Percentiles rank a stretch among this genome's conserved stretches.
Conservation (phyloP, 2,113 vertebrate species). For the Pseudorectes ferrugineus region DNA sequence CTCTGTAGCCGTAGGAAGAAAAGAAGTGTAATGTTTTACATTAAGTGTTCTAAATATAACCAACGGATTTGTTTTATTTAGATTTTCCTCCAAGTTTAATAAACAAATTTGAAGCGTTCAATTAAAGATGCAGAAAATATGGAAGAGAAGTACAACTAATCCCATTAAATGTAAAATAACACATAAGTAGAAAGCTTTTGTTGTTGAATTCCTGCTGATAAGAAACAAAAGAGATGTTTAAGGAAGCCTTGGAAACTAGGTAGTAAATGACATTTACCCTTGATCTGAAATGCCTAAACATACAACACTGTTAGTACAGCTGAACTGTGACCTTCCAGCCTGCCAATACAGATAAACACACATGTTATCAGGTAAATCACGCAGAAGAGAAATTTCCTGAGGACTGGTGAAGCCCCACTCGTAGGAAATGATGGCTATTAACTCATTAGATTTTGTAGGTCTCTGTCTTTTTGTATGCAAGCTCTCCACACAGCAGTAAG, state of each 20-base stretch:
- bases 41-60: not conserved
- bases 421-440: conserved; percentile 17
- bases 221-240: not conserved
- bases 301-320: not conserved
- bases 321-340: conserved; percentile 35
- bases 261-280: not conserved
- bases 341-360: conserved; percentile 16
- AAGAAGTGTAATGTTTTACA: not conserved
- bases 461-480: not conserved
- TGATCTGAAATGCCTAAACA: not conserved
- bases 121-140: not conserved
- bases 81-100: not conserved
- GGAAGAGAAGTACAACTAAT: not conserved
- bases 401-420: not conserved
- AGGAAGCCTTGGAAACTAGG: not conserved
- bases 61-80: not conserved
- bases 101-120: not conserved
- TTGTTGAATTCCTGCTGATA: not conserved
- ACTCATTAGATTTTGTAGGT: not conserved
- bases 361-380: not conserved
- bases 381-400: conserved; percentile 22
- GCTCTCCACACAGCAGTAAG: not conserved
- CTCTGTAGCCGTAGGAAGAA: not conserved
- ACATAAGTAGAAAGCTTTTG: not conserved
- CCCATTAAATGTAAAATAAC: not conserved